Evolutionary conservation across 2,113 vertebrate genomes (phyloP), one percentile per base, ranked within the genome.

Genomic region (Terrapene triunguis): DNA sequence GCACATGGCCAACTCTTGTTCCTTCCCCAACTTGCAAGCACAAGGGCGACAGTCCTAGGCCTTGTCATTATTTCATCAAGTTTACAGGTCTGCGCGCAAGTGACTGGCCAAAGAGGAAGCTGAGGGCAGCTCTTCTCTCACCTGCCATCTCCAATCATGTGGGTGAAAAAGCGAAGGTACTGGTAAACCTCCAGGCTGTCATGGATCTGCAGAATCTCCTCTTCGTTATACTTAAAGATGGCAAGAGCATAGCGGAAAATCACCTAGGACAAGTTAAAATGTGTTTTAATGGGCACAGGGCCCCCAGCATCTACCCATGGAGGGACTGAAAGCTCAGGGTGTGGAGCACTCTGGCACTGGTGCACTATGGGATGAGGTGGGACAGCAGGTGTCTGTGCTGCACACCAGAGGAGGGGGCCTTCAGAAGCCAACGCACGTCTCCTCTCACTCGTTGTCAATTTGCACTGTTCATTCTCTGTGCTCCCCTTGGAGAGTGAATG

Each of bases 191-290:
- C 99, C 88, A 99, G 97, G 21, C 95, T 96, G 80, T 99, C 98
- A 3, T 98, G 98, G 87, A 99, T 98, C 96, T 98, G 99, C 89
- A 99, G 97, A 84, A 99, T 98, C 95, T 98, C 98, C 11, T 99
- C 99, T 95, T 99, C 99, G 0, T 99, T 99, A 98, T 99, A 99
- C 96, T 99, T 99, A 97, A 99, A 99, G 95, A 99, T 99, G 0
- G 99, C 99, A 92, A 99, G 96, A 86, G 99, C 98, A 10, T 99
- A 99, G 82, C 99, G 99, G 94, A 99, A 99, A 90, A 99, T 98
- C 42, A 99, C 99, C 99, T 99, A 96, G 3, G 92, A 44, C 21
- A 69, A n/a, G n/a, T 92, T 94, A 72, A 95, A 93, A 87, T 3
- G 5, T 53, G 85, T 81, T 42, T 55, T 22, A 91, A 25, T 16